Conservation (phyloP, 2,888 invertebrate genomes). For the Tineola bisselliella region DNA sequence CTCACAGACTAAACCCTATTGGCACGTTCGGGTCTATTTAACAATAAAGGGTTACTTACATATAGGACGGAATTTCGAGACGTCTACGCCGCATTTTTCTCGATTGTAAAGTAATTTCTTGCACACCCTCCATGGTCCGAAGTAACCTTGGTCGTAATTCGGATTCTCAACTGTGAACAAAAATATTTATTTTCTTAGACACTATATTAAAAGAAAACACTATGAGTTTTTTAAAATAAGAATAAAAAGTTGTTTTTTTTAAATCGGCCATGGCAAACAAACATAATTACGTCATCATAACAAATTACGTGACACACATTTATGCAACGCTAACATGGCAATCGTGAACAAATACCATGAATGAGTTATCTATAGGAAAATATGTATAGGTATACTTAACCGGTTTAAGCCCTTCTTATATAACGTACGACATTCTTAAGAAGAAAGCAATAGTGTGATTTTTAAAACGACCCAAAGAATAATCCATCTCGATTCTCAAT, state of each 20-base stretch:
- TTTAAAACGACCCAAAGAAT: too few species aligned
- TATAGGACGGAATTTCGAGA: constrained; percentile 80
- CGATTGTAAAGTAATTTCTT: constrained; percentile 82
- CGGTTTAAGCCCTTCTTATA: neutral
- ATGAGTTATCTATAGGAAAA: neutral
- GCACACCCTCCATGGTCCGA: constrained; percentile 89
- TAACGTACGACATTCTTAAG: constrained; percentile 1
- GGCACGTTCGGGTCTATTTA: too few species aligned
- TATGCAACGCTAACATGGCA: neutral
- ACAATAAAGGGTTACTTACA: constrained; percentile 69
- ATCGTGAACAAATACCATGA: neutral
- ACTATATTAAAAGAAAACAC: too few species aligned
- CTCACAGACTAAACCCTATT: too few species aligned
- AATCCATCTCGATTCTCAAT: too few species aligned
- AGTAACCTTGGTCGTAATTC: constrained; percentile 83
- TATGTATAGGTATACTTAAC: neutral
- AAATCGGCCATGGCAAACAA: too few species aligned
- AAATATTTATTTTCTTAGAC: neutral
- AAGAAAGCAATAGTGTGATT: neutral
- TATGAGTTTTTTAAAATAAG: too few species aligned
- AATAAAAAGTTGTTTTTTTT: too few species aligned
- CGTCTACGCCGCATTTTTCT: constrained; percentile 82
- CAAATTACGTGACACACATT: neutral
- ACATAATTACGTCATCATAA: too few species aligned
- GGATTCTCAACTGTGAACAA: constrained; percentile 68